Evolutionary conservation across 2,888 invertebrate species (phyloP).

Genomic region (Melinopterus prodromus): DNA sequence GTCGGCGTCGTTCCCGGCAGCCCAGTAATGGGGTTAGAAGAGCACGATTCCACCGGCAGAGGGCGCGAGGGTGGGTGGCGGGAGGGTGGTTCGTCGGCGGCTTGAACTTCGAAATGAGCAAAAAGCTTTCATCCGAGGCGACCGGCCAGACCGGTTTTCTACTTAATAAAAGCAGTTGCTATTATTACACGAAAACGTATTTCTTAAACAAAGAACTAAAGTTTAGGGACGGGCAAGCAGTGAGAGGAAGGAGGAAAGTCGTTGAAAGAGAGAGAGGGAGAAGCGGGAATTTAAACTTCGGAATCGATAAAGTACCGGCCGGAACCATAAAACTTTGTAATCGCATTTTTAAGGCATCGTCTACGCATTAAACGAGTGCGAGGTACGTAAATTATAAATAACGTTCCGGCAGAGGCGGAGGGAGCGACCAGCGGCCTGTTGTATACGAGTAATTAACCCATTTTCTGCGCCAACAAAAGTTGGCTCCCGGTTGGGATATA

Average conservation of each 20-base stretch:
- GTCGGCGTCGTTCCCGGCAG: neutral
- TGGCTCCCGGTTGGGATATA: too few species aligned
- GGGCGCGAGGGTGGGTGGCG: too few species aligned
- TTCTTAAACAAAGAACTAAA: neutral
- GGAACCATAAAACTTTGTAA: neutral
- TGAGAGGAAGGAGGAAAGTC: neutral
- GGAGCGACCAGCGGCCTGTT: neutral
- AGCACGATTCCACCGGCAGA: neutral
- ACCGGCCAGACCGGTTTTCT: neutral
- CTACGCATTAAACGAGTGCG: neutral
- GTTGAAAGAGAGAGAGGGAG: neutral
- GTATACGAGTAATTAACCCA: neutral
- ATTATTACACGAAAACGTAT: neutral
- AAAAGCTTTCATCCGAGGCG: neutral
- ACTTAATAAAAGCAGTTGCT: conserved; percentile 4
- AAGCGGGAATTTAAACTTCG: neutral
- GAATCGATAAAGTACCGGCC: neutral
- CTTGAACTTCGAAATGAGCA: neutral
- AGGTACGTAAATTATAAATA: neutral
- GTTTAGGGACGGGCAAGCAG: neutral
- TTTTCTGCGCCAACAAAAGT: neutral
- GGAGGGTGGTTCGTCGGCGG: neutral
- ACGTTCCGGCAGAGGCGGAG: neutral
- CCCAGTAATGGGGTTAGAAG: neutral
- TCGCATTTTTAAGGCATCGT: neutral